Base-by-base conservation (phyloP, 2,888 invertebrate genomes). In the Lagria hirta region DNA sequence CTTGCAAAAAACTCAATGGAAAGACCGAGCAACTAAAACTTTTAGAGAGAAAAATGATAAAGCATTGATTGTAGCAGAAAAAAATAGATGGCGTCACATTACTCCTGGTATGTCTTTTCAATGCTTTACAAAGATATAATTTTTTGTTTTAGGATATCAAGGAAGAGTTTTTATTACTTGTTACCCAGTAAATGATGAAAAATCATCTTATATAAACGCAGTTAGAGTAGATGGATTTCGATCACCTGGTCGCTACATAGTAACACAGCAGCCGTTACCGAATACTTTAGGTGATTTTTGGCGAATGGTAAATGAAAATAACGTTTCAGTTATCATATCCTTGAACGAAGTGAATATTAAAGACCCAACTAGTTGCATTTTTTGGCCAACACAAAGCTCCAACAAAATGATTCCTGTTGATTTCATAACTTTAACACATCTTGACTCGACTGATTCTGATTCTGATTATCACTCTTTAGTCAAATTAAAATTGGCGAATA, bases 271-370 rank as follows among this genome's bases (percentile, higher is more conserved):
- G 22, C 75, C 76, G 0, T 37, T 75, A 49, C 68, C 68, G 1
- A 58, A 64, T n/a, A 75, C 75, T 2, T 35, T 72, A 2, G 63
- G 60, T 3, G 74, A 75, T 56, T 75, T 75, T 46, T 75, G 75
- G 75, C 64, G 74, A 48, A 57, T 75, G 60, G 54, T 74, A 0
- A 55, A 62, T 2, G 72, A 74, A 37, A 60, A 67, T 17, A 61
- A 69, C 34, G 57, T 68, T n/a, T 60, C 63, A 27, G 58, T 70
- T 1, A 65, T 75, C 15, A 54, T 75, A 1, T 66, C 69, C 21
- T 49, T 75, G 5, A 73, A 75, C 43, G 61, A 61, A n/a, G 62
- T 70, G 4, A 58, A 70, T 48, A 32, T 52, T 8, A 50, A 61
- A 2, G 68, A 74, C 47, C 30, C 64, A 65, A 63, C 63, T 2